These are phyloP conservation scores for Tribolium freemani DNA, from an alignment of 2,888 invertebrate genomes.

Conservation along the genomic window DNA sequence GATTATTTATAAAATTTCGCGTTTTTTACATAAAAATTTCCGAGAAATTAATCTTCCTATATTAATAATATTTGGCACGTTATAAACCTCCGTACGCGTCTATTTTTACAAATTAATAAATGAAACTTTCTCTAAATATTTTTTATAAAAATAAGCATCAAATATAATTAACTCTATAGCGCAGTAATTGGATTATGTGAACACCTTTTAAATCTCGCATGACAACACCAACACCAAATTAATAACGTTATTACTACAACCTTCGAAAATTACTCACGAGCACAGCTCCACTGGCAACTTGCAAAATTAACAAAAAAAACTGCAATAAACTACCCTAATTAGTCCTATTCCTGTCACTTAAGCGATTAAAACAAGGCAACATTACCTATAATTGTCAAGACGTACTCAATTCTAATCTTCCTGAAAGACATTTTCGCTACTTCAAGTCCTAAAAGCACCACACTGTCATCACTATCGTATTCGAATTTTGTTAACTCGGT, in stretches of 20 bases:
- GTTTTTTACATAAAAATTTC: neutral
- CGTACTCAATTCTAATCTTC: slow-evolving; percentile 52
- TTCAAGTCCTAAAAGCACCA: neutral
- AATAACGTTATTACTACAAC: neutral
- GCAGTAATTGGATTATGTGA: neutral
- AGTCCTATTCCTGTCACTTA: neutral
- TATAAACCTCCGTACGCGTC: neutral
- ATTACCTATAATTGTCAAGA: slow-evolving; percentile 54
- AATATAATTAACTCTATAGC: neutral
- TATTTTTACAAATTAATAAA: neutral
- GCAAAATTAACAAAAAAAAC: slow-evolving; percentile 59
- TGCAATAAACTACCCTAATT: slow-evolving; percentile 50
- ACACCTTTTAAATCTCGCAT: too few species aligned
- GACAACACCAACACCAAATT: neutral
- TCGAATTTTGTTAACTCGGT: slow-evolving; percentile 4
- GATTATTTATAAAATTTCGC: neutral
- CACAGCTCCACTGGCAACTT: slow-evolving; percentile 60
- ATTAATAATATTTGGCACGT: slow-evolving; percentile 9
- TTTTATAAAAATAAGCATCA: neutral
- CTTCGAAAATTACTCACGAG: slow-evolving; percentile 57
- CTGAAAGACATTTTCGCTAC: neutral
- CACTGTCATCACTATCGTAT: slow-evolving; percentile 8
- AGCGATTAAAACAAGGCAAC: slow-evolving; percentile 15
- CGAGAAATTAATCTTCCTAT: slow-evolving; percentile 1
- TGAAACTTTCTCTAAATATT: neutral